A percentile compares a stretch with the other conserved stretches of the same genome.
Conservation (phyloP, 2,113 vertebrate species). For the Tupaia chinensis region DNA sequence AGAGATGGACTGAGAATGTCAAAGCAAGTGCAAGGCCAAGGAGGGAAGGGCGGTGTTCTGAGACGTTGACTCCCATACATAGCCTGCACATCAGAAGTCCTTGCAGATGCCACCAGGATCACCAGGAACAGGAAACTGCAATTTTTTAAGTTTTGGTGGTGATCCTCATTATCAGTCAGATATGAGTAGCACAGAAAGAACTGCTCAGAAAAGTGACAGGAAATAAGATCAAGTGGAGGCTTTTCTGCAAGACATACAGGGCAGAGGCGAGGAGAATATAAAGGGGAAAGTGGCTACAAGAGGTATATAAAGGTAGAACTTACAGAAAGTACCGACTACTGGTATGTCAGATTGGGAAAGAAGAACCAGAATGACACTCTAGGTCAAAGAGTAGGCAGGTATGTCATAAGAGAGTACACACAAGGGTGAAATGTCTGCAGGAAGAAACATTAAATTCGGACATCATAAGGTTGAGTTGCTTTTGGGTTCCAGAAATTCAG, state of each 20-base stretch:
- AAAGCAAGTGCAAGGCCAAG: background rate
- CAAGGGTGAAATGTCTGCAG: background rate
- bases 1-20: background rate
- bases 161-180: background rate
- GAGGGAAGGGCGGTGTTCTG: background rate
- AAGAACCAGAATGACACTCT: background rate
- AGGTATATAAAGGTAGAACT: background rate
- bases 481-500: background rate
- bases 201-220: background rate
- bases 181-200: background rate
- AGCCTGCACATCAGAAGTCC: background rate
- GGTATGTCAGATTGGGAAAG: background rate
- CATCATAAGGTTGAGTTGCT: background rate
- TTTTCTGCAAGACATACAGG: background rate
- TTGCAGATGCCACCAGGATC: background rate
- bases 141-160: background rate
- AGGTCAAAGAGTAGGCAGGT: background rate
- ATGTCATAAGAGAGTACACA: background rate
- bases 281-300: background rate
- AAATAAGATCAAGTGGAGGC: background rate
- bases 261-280: background rate
- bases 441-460: background rate
- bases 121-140: background rate
- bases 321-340: background rate
- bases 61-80: background rate